phyloP scores from a whole-genome alignment of 2,888 invertebrate genomes.

The Prionchulus punctatus region DNA sequence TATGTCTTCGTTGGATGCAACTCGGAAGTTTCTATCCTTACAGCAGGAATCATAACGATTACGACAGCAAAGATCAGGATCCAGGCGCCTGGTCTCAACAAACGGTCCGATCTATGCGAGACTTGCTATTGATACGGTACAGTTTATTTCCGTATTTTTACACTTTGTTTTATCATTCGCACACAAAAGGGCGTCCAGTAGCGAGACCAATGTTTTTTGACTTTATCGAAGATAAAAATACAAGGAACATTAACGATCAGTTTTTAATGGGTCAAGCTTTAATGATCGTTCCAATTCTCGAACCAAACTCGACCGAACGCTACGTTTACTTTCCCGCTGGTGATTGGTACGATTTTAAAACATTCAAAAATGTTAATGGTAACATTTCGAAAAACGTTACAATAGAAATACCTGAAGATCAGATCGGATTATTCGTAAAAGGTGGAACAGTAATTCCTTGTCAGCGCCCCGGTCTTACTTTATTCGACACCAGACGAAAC shows the following conservation, averaged over 20 bases:
- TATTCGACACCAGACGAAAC: no score
- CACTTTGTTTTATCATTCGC: constrained; percentile 40
- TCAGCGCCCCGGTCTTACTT: no score
- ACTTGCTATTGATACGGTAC: neutral
- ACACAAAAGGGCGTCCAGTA: constrained; percentile 35
- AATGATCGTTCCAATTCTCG: constrained; percentile 8
- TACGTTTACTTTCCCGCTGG: constrained; percentile 26
- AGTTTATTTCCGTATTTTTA: constrained; percentile 43
- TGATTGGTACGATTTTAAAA: constrained; percentile 24
- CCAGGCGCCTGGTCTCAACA: constrained; percentile 1
- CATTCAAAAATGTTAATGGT: no score
- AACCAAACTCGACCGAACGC: neutral
- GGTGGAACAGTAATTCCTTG: no score
- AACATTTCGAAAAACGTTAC: no score
- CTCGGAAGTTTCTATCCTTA: constrained; percentile 40
- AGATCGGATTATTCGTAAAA: constrained; percentile 23
- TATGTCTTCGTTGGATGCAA: constrained; percentile 45
- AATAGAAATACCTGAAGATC: constrained; percentile 27
- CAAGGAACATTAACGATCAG: constrained; percentile 4
- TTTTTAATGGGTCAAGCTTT: constrained; percentile 10
- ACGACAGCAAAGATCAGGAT: constrained; percentile 6
- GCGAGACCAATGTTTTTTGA: constrained; percentile 50
- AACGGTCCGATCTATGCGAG: constrained; percentile 2
- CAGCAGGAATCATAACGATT: constrained; percentile 4
- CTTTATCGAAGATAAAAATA: constrained; percentile 22